These are phyloP conservation scores for Hirudo medicinalis DNA, from an alignment of 1,140 invertebrate genomes.

Conservation along the genomic window DNA sequence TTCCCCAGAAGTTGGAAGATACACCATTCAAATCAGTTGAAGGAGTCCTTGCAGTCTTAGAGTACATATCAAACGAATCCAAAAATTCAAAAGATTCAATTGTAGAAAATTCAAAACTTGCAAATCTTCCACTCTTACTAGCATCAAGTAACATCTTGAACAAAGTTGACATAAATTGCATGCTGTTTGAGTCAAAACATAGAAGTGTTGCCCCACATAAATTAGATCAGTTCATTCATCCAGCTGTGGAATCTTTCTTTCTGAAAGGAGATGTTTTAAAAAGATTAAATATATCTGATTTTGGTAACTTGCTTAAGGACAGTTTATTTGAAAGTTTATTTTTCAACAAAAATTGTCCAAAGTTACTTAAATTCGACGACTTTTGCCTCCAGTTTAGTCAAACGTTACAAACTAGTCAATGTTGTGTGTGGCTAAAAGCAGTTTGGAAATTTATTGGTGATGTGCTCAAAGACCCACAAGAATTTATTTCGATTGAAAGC, in stretches of 20 bases:
- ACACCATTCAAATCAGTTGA: neutral
- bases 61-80: neutral
- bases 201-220: neutral
- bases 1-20: neutral
- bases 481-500: neutral
- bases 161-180: neutral
- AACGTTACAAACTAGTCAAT: no score
- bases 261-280: neutral
- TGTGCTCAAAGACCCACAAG: neutral
- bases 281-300: neutral
- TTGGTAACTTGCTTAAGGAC: neutral
- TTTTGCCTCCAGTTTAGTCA: no score
- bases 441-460: neutral
- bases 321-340: no score
- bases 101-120: no score
- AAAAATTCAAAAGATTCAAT: no score
- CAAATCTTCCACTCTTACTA: neutral
- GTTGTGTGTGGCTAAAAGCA: neutral
- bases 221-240: conserved; percentile 2
- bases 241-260: neutral
- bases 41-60: neutral
- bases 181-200: neutral
- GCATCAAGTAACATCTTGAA: neutral
- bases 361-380: neutral
- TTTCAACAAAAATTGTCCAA: no score